Percentiles rank a stretch among this genome's conserved stretches.
Evolutionary conservation across 1,140 invertebrate genomes (phyloP).

Genomic region (Yoshiicerus persimilis): DNA sequence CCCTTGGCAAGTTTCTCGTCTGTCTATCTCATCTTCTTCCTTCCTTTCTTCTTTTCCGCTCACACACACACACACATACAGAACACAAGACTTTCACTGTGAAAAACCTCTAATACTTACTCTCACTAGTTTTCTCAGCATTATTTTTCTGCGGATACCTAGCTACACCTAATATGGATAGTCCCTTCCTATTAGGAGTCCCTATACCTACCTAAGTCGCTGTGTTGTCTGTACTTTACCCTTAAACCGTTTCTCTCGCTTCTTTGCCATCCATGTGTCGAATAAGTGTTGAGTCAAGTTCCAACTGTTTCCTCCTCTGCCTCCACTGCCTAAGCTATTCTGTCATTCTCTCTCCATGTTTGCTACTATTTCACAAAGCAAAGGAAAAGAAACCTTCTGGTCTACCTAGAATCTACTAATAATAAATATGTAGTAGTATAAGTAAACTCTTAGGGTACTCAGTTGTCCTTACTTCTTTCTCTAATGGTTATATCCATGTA

Average conservation of each 20-base stretch:
- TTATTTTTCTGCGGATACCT: not conserved
- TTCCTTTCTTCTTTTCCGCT: not conserved
- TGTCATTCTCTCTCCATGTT: not conserved
- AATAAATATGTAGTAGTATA: not conserved
- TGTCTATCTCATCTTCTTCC: not conserved
- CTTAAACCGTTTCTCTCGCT: not conserved
- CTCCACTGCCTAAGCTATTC: not conserved
- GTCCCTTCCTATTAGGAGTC: no score
- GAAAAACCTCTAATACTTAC: not conserved
- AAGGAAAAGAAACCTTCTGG: not conserved
- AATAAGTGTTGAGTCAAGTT: not conserved
- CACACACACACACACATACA: not conserved
- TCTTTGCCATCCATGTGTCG: not conserved
- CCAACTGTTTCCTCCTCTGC: not conserved
- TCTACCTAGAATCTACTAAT: not conserved
- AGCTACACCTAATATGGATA: not conserved
- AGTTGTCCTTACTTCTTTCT: no score
- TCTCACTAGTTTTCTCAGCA: not conserved
- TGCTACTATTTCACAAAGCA: not conserved
- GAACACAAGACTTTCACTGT: not conserved
- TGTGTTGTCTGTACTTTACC: no score
- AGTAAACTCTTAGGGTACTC: no score
- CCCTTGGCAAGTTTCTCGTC: constrained; percentile 17
- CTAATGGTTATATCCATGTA: not conserved
- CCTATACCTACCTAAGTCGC: no score